Evolutionary conservation across 2,888 invertebrate species (phyloP).

Genomic region (Adelognathus sp.): DNA sequence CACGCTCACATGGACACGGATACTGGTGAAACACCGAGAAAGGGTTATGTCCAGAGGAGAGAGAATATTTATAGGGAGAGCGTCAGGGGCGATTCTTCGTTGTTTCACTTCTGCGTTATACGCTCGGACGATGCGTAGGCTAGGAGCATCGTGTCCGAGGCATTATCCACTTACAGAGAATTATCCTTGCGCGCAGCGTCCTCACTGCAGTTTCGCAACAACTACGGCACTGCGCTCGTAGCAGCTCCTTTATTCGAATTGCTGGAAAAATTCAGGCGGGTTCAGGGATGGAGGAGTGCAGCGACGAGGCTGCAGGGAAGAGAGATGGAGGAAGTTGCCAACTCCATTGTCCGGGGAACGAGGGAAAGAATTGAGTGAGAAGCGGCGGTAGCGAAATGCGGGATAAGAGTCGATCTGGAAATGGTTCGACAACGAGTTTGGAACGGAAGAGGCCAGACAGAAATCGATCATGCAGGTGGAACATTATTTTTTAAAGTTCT

Average conservation of each 20-base stretch:
- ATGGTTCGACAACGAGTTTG: neutral
- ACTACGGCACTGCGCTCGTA: neutral
- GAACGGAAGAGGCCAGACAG: neutral
- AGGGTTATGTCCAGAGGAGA: conserved; percentile 6
- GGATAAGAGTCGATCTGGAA: neutral
- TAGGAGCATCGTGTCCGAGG: conserved; percentile 71
- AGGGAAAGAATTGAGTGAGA: conserved; percentile 10
- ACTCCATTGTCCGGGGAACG: conserved; percentile 23
- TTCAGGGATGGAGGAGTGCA: neutral
- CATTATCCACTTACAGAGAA: conserved; percentile 79
- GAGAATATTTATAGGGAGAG: conserved; percentile 32
- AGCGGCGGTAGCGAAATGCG: neutral
- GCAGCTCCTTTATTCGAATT: conserved; percentile 42
- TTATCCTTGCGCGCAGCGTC: conserved; percentile 68
- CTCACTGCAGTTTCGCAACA: conserved; percentile 31
- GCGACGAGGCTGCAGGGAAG: neutral
- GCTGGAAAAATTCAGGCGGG: conserved; percentile 32
- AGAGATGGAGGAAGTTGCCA: conserved; percentile 13
- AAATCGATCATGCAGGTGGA: neutral
- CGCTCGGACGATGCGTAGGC: conserved; percentile 70
- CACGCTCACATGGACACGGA: neutral
- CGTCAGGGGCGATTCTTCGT: conserved; percentile 43
- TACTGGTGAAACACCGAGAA: neutral
- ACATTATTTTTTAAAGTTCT: neutral
- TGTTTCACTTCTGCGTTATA: conserved; percentile 42